Evolutionary conservation across 2,113 vertebrate genomes (phyloP).

Genomic region (Lagopus muta): DNA sequence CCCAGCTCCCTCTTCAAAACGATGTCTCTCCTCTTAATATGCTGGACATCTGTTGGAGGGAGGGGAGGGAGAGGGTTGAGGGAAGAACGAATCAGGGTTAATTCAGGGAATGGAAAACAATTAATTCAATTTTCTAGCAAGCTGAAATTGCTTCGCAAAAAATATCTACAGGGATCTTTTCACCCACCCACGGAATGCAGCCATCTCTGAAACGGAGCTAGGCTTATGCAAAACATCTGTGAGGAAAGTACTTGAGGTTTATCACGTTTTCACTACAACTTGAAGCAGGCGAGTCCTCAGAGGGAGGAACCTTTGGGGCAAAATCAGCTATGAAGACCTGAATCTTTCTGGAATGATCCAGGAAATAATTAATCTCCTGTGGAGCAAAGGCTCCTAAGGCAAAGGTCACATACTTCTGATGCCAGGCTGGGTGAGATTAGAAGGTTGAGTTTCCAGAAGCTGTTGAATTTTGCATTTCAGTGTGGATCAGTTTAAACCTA

Average conservation of each 20-base stretch:
- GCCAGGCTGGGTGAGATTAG: background rate
- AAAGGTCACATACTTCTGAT: background rate
- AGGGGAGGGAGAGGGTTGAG: constrained; percentile 54
- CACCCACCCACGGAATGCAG: background rate
- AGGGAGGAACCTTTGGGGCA: background rate
- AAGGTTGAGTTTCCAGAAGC: background rate
- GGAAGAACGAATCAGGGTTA: constrained; percentile 59
- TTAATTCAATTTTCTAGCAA: constrained; percentile 51
- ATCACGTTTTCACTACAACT: background rate
- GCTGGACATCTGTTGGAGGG: constrained; percentile 89
- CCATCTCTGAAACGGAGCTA: constrained; percentile 10
- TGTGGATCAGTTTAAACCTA: background rate
- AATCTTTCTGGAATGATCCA: background rate
- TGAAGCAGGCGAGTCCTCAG: background rate
- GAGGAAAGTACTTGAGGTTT: background rate
- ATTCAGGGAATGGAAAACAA: constrained; percentile 53
- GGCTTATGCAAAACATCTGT: constrained; percentile 39
- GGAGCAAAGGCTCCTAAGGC: background rate
- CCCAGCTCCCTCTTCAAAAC: constrained; percentile 97
- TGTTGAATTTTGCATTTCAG: background rate
- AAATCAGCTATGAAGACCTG: background rate
- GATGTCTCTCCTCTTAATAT: constrained; percentile 97
- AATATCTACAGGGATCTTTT: constrained; percentile 46
- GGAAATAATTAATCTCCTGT: background rate
- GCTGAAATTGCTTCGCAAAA: constrained; percentile 9